Conservation (phyloP, 2,888 invertebrate genomes). For the Polietes domitor region DNA sequence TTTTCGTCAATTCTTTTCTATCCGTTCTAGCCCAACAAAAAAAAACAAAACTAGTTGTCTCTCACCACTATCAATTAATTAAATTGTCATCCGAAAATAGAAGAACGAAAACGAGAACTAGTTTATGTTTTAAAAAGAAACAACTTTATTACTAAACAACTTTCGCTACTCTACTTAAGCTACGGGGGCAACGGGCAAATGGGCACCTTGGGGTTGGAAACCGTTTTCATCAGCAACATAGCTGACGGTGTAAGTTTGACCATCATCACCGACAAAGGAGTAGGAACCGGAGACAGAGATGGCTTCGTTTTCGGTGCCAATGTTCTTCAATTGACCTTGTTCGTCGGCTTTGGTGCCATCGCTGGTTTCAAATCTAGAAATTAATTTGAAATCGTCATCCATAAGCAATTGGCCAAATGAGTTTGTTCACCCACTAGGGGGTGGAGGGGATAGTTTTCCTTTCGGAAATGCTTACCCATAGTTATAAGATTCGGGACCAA, state of each 20-base stretch:
- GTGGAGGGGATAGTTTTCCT: too few species aligned
- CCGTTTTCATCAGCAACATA: conserved; percentile 82
- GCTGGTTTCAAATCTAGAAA: conserved; percentile 68
- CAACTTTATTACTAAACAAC: conserved; percentile 47
- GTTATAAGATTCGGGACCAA: conserved; percentile 82
- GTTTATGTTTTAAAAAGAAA: background rate
- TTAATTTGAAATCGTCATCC: background rate
- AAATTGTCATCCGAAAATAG: too few species aligned
- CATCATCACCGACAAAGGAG: conserved; percentile 71
- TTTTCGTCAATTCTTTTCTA: too few species aligned
- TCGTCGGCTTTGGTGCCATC: conserved; percentile 71
- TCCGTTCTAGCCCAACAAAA: too few species aligned
- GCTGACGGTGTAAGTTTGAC: conserved; percentile 79
- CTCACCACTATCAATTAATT: too few species aligned
- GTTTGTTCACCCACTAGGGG: background rate
- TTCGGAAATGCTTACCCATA: conserved; percentile 83
- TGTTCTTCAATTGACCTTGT: conserved; percentile 69
- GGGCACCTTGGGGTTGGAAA: conserved; percentile 79
- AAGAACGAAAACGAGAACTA: too few species aligned
- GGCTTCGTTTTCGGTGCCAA: conserved; percentile 69
- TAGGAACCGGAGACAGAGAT: conserved; percentile 71
- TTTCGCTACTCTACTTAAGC: conserved; percentile 50
- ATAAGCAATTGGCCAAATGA: background rate
- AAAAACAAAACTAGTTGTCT: too few species aligned
- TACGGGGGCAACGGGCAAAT: conserved; percentile 70